Base-by-base conservation (phyloP, 2,888 invertebrate species). In the Galerucella calmariensis region DNA sequence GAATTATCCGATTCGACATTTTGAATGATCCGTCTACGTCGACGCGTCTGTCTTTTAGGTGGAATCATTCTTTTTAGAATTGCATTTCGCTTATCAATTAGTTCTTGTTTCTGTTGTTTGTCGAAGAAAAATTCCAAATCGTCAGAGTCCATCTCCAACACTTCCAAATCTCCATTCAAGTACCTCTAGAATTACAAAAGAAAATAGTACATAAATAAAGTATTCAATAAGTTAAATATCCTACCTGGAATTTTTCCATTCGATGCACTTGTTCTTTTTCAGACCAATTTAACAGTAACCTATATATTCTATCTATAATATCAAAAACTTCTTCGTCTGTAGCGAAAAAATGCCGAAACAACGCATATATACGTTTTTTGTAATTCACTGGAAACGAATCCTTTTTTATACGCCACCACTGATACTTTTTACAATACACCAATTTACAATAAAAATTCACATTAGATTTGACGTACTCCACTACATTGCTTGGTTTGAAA, bases 371-470 rank as follows among this genome's bases (percentile, higher is more conserved):
- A 12, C 46, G 71, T 56, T 8, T 24, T 67, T 76, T 76, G 35
- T 56, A 71, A 68, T 74, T 73, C 20, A 51, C 76, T 8, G 77
- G 75, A 69, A 78, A 78, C n/a, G 77, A 71, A 68, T 78, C 74
- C 24, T 67, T 71, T 70, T 67, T 76, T 51, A 78, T 53, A 14
- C 66, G 59, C 78, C 78, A 78, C 24, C 71, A 67, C 1, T 56
- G 16, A 65, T 65, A 77, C 58, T 67, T 63, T 11, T 68, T 58
- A n/a, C 67, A 59, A 59, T 75, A 77, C 35, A 69, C 67, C 41
- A 77, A 8, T 20, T 67, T 72, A 41, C 77, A 77, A 20, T 74
- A 69, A 51, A 77, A 75, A 61, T 69, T 67, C 3, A 73, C 62
- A 44, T 72, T 69, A 14, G 59, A 61, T 9, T 66, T 75, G 10